Evolutionary conservation across 2,113 vertebrate genomes (phyloP), one percentile per base, ranked within the genome.

Genomic region (Polypterus bichir): DNA sequence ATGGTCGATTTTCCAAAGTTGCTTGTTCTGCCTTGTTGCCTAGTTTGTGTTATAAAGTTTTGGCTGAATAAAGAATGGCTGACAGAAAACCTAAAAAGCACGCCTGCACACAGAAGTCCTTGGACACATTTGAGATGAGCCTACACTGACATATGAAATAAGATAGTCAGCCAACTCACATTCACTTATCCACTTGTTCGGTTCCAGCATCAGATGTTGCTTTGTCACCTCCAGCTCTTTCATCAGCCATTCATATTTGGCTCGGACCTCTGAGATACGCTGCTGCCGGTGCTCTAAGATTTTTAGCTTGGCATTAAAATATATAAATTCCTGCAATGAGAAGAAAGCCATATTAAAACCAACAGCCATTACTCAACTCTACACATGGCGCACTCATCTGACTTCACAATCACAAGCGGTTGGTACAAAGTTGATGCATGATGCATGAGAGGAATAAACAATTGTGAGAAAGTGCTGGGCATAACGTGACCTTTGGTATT

Each of bases 181-280:
- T 81, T 98, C 96, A 3, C 83, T 81, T 68, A 91, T 92, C 96
- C 96, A 99, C 59, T 93, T 95, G 73, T 91, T 91, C 45, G 94
- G 93, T 66, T 97, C 94, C 76, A 99, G 78, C 96, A 99, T 99
- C 73, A 99, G 77, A 66, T 93, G 81, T 73, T 96, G 94, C 62
- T 99, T 98, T 71, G 94, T 97, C 61, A 85, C 84, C 66, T 97
- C 92, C 83, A 99, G 82, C 77, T 99, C 94, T 70, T 91, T 91
- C 89, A 91, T 96, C 79, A 98, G 83, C 88, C 91, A 89, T 70
- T 97, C 90, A 1, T 98, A 97, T 76, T 91, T 95, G 73, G 92
- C 91, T 65, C 88, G 85, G 66, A 98, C 87, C 76, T 98, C 95
- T 3, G 87, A 87, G 58, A 97, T 97, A 57, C 92, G 83, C 82